These are phyloP conservation scores for Magallana angulata DNA, from an alignment of 1,140 invertebrate species.

Conservation along the genomic window DNA sequence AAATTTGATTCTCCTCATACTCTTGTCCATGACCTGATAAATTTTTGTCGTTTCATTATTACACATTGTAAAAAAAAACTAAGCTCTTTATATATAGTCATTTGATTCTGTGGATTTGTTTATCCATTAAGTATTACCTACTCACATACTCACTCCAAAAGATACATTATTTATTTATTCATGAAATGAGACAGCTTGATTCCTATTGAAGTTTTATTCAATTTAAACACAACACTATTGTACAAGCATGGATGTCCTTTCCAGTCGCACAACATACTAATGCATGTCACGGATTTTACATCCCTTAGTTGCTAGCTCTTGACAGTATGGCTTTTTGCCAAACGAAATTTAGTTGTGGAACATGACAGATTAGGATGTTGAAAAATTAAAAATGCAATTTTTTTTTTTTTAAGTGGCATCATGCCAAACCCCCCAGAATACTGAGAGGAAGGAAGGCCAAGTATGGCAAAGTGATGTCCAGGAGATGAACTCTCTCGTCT, in stretches of 20 bases:
- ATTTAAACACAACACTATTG: background rate
- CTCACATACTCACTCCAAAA: too few species aligned
- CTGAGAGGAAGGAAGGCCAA: background rate
- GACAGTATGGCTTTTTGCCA: constrained; percentile 35
- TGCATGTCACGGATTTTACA: background rate
- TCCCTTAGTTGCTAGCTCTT: constrained; percentile 14
- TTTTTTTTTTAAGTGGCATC: constrained; percentile 8
- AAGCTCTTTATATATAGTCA: background rate
- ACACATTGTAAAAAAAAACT: background rate
- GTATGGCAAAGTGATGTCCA: background rate
- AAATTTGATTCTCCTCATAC: background rate
- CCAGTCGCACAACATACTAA: background rate
- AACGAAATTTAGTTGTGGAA: constrained; percentile 22
- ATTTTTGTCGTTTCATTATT: constrained; percentile 4
- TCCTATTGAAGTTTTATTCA: background rate
- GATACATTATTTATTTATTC: background rate
- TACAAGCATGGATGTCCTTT: background rate
- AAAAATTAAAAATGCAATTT: constrained; percentile 33
- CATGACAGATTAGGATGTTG: constrained; percentile 35
- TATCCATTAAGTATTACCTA: too few species aligned
- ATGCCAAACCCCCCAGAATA: background rate
- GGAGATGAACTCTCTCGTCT: too few species aligned
- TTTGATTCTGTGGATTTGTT: background rate
- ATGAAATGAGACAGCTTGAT: background rate
- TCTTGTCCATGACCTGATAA: background rate